Conservation (phyloP, 2,797 vertebrate genomes). For the Arnoldichthys spilopterus region DNA sequence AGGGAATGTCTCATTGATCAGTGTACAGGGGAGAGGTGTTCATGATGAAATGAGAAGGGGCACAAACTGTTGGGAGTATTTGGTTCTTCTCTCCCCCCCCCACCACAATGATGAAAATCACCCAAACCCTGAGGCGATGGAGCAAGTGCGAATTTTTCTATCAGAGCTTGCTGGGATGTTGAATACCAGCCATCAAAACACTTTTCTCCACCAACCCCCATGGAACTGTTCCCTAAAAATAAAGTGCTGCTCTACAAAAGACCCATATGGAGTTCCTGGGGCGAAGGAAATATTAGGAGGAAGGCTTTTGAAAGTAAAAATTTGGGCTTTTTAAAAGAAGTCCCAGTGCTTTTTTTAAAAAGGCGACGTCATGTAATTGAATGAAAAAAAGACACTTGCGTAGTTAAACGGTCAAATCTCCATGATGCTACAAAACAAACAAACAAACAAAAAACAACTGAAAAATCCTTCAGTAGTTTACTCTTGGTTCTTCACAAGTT, state of each 20-base stretch:
- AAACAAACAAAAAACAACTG: neutral
- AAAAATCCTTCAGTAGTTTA: neutral
- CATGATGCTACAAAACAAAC: neutral
- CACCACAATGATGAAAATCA: constrained; percentile 3
- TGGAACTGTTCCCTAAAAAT: constrained; percentile 21
- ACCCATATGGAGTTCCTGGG: constrained; percentile 3
- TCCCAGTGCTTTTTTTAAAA: neutral
- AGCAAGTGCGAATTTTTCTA: constrained; percentile 24
- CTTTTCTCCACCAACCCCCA: neutral
- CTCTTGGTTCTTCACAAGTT: too few relatives aligned
- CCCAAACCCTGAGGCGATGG: constrained; percentile 7
- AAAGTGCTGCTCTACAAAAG: constrained; percentile 26
- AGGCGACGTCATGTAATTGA: neutral
- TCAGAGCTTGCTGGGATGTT: constrained; percentile 34
- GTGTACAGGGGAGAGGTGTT: neutral
- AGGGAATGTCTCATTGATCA: constrained; percentile 12
- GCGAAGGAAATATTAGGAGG: constrained; percentile 6
- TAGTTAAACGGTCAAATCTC: neutral
- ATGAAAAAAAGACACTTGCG: neutral
- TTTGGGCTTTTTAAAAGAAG: neutral
- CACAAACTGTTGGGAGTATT: neutral
- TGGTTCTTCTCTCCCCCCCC: neutral
- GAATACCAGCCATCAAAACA: constrained; percentile 30
- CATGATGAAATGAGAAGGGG: constrained; percentile 1
- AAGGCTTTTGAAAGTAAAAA: neutral